A percentile compares a stretch with the other conserved stretches of the same genome.
These are phyloP conservation scores for Epinephelus awoara DNA, from an alignment of 2,797 vertebrate genomes.

Conservation along the genomic window DNA sequence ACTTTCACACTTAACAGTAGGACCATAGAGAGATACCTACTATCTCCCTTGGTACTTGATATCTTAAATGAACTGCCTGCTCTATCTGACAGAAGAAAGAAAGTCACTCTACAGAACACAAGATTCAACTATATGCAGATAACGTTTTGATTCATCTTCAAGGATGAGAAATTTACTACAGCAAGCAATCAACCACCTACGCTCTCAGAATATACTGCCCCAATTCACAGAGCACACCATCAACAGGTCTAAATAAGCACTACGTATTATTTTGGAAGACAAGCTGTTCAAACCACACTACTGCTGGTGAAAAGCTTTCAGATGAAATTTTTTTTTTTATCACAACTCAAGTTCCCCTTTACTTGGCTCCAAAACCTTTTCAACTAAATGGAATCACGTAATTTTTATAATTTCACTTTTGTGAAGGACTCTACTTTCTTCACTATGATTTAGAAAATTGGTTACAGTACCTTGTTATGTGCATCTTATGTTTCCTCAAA, in stretches of 20 bases:
- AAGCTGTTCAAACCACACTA: not conserved
- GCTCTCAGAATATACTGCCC: not conserved
- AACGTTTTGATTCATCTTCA: conserved; percentile 1
- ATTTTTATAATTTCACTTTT: too few species aligned
- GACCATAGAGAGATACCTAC: too few species aligned
- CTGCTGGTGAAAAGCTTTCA: not conserved
- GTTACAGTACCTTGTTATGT: too few species aligned
- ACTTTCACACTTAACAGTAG: too few species aligned
- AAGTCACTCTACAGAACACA: not conserved
- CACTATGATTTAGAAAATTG: too few species aligned
- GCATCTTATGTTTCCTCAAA: too few species aligned
- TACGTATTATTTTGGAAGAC: not conserved
- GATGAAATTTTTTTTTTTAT: not conserved
- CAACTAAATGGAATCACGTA: too few species aligned
- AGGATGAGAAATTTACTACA: not conserved
- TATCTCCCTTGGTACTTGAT: not conserved
- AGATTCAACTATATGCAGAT: conserved; percentile 5
- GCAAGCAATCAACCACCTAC: not conserved
- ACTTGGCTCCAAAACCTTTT: not conserved
- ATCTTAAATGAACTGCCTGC: not conserved
- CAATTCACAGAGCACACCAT: not conserved
- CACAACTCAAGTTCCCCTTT: not conserved
- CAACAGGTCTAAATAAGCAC: too few species aligned
- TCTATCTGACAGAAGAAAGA: not conserved
- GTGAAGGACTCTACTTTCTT: too few species aligned